Base-by-base conservation (phyloP, 2,888 invertebrate species). In the Amphipyra berbera region DNA sequence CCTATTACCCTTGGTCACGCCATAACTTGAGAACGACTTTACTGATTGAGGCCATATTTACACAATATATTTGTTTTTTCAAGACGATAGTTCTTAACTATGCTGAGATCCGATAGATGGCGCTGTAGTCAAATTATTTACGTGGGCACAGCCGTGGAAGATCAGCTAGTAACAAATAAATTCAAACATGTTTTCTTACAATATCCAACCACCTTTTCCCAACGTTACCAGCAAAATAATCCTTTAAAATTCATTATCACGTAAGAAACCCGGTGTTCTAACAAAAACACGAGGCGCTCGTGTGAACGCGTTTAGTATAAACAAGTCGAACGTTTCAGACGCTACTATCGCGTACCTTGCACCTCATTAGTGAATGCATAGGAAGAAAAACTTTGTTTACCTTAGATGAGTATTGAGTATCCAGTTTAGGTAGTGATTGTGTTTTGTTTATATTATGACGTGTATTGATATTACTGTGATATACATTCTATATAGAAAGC, bases 251-350 rank as follows among this genome's bases (percentile, higher is more conserved):
- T 56, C 74, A 58, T 68, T 63, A 59, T 21, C 14, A 59, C 15
- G 10, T 35, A 63, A 63, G 56, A 56, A 53, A 40, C 35, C 44
- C 56, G 21, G 33, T 21, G 27, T 49, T 67, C 21, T 50, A 65
- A 69, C 73, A 73, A 77, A 77, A 80, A 77, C 71, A 75, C 45
- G 48, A 52, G 14, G 49, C 44, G 53, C 37, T 48, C 47, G 40
- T 54, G 61, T 62, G 66, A 72, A 66, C 58, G 50, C 53, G 61
- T 63, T 58, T 68, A 74, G 61, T 71, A 72, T 73, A 77, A 82
- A 82, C 76, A 80, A 62, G 70, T 72, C 61, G 68, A 78, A 78
- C 60, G 68, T 68, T 67, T 73, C 72, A 67, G 56, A 52, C 46
- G 65, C 12, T 21, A 47, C 14, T 46, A 58, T 66, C 63, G 63